These are phyloP conservation scores for Dexiosoma caninum DNA, from an alignment of 2,888 invertebrate species.

Conservation along the genomic window DNA sequence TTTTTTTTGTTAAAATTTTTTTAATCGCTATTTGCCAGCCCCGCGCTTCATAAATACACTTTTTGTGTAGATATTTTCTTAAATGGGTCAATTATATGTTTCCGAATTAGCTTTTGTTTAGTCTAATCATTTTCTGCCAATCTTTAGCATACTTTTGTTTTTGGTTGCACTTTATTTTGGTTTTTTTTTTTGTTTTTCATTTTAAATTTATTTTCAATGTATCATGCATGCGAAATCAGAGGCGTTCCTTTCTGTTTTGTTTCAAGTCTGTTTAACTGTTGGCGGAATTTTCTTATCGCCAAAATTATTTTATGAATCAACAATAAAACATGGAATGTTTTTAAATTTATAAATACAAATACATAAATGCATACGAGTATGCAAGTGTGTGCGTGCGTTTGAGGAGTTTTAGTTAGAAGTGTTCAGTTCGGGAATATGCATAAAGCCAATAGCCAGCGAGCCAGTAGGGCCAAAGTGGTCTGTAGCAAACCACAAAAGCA, in stretches of 20 bases:
- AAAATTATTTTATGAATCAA: neutral
- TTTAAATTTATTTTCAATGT: neutral
- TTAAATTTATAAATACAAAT: neutral
- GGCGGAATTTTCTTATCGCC: constrained; percentile 10
- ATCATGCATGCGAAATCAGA: constrained; percentile 17
- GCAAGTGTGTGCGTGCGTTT: too few species aligned
- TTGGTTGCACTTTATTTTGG: neutral
- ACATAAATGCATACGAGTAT: too few species aligned
- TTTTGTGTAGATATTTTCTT: neutral
- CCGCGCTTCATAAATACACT: too few species aligned
- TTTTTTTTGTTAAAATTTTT: too few species aligned
- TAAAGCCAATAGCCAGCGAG: too few species aligned
- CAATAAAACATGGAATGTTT: neutral
- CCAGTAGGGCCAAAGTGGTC: too few species aligned
- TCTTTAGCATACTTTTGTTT: constrained; percentile 13
- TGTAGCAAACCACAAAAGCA: too few species aligned
- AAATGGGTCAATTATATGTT: constrained; percentile 15
- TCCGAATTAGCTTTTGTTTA: neutral
- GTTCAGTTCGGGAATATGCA: neutral
- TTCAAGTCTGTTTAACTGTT: constrained; percentile 3
- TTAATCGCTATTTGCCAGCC: too few species aligned
- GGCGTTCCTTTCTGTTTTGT: constrained; percentile 3
- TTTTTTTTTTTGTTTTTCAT: neutral
- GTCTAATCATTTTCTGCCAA: neutral
- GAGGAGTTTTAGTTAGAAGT: neutral